Percentiles rank a stretch among this genome's conserved stretches.
Evolutionary conservation across 2,888 invertebrate genomes (phyloP).

Genomic region (Halictus quadricinctus): DNA sequence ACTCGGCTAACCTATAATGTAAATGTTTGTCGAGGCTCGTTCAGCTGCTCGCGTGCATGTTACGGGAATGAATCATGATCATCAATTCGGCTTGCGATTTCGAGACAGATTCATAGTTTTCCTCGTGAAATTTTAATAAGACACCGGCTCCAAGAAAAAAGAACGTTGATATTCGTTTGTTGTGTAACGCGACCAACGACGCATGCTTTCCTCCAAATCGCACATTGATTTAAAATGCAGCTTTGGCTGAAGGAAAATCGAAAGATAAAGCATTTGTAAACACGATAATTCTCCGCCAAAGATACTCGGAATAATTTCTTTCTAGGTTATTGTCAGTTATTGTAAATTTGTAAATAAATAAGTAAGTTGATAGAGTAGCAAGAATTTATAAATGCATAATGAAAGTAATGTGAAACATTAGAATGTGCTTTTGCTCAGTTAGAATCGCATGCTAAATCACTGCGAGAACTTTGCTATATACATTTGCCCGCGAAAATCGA

Average conservation of each 20-base stretch:
- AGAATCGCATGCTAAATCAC: neutral
- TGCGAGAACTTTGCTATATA: neutral
- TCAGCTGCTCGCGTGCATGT: conserved; percentile 23
- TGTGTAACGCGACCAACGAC: neutral
- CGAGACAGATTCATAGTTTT: conserved; percentile 28
- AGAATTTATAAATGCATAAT: neutral
- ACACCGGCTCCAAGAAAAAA: neutral
- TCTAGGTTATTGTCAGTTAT: neutral
- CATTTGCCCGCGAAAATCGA: neutral
- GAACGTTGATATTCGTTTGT: conserved; percentile 45
- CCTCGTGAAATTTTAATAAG: conserved; percentile 21
- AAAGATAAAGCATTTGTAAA: neutral
- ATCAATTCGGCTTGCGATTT: neutral
- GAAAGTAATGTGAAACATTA: neutral
- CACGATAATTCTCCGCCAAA: neutral
- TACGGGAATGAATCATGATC: neutral
- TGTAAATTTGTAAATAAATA: neutral
- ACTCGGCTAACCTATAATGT: conserved; percentile 44
- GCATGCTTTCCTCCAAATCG: neutral
- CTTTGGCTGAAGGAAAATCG: neutral
- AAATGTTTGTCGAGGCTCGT: neutral
- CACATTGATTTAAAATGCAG: neutral
- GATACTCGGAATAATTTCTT: neutral
- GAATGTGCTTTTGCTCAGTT: neutral
- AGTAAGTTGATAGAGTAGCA: neutral